phyloP scores from a whole-genome alignment of 2,113 vertebrate species.

The Microtus richardsoni region DNA sequence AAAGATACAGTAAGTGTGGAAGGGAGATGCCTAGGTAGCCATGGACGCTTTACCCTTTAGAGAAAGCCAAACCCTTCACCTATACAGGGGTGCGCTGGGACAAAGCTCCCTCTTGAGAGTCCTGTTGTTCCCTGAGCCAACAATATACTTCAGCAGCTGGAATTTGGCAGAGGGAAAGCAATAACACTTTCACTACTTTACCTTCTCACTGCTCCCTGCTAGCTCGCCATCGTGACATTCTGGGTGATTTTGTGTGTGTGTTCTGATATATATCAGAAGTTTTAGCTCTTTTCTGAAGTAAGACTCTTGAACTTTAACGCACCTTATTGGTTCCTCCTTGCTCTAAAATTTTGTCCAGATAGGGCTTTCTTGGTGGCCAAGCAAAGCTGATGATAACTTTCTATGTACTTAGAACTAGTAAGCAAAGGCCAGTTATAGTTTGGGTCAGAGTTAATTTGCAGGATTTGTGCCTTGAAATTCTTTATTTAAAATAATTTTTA shows the following conservation, averaged over 20 bases:
- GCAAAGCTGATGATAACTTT: background rate
- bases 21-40: background rate
- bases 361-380: background rate
- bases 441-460: background rate
- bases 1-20: background rate
- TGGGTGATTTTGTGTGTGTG: background rate
- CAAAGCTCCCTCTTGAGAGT: background rate
- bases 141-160: background rate
- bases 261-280: background rate
- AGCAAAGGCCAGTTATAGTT: background rate
- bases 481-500: constrained; percentile 27
- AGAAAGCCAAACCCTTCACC: background rate
- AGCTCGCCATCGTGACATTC: background rate
- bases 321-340: background rate
- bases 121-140: background rate
- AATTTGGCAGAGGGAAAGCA: background rate
- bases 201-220: background rate
- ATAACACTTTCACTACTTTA: background rate
- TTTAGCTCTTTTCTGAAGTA: background rate
- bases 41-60: background rate
- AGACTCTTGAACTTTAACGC: background rate
- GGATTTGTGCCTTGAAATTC: background rate
- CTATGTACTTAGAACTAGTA: background rate
- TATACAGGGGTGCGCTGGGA: background rate
- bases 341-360: background rate